A percentile compares a stretch with the other conserved stretches of the same genome.
These are phyloP conservation scores for Eilema caniola DNA, from an alignment of 2,888 invertebrate genomes.

Conservation along the genomic window DNA sequence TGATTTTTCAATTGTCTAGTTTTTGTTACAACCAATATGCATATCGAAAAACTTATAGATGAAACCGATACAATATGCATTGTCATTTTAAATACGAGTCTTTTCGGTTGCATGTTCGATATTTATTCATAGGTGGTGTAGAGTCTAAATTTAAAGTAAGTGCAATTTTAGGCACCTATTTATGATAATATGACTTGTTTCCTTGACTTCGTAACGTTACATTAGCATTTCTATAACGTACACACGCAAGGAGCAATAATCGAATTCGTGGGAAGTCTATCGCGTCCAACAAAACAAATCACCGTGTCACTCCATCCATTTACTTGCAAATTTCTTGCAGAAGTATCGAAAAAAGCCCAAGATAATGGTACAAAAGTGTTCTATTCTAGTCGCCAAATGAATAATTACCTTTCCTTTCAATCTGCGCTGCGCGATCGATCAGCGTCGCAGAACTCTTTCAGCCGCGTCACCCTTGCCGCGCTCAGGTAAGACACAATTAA, in stretches of 20 bases:
- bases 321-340: conserved; percentile 86
- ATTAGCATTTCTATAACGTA: conserved; percentile 57
- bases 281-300: conserved; percentile 79
- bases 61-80: background rate
- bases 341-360: conserved; percentile 80
- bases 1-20: conserved; percentile 57
- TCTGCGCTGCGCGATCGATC: conserved; percentile 84
- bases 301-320: conserved; percentile 83
- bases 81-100: conserved; percentile 10
- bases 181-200: conserved; percentile 49
- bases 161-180: conserved; percentile 49
- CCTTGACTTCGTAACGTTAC: conserved; percentile 39
- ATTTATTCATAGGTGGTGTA: conserved; percentile 39
- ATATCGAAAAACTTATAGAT: conserved; percentile 32
- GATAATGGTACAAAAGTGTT: conserved; percentile 86
- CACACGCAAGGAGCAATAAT: conserved; percentile 60
- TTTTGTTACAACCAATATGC: conserved; percentile 51
- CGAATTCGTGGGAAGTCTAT: conserved; percentile 78
- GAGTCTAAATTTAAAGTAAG: conserved; percentile 38
- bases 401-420: conserved; percentile 87
- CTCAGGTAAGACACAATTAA: conserved; percentile 86
- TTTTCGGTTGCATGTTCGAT: conserved; percentile 48
- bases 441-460: conserved; percentile 86
- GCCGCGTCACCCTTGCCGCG: conserved; percentile 82
- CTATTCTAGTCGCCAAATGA: conserved; percentile 87